These are phyloP conservation scores for Tauraco erythrolophus DNA, from an alignment of 2,113 vertebrate genomes.

Conservation along the genomic window DNA sequence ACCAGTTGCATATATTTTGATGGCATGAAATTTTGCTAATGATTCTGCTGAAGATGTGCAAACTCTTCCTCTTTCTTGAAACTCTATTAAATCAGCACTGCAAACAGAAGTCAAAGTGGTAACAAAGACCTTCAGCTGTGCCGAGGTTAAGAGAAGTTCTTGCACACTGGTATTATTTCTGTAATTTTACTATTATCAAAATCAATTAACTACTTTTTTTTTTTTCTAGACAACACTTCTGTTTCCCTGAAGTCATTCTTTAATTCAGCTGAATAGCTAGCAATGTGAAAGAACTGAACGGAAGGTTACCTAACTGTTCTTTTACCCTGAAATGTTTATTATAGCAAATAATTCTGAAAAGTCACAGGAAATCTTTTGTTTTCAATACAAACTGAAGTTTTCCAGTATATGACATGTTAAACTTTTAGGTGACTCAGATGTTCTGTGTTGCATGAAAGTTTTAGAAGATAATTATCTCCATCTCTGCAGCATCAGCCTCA, in stretches of 20 bases:
- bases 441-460: neutral
- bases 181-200: neutral
- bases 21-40: neutral
- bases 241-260: neutral
- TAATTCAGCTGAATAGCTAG: neutral
- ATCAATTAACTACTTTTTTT: neutral
- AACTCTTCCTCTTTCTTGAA: neutral
- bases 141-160: neutral
- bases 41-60: neutral
- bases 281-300: neutral
- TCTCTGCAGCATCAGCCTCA: neutral
- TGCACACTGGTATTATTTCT: neutral
- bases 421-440: slow-evolving; percentile 6
- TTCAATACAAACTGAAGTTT: neutral
- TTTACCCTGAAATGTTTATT: neutral
- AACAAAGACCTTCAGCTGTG: neutral
- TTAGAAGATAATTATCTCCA: neutral
- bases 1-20: neutral
- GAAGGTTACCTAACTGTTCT: neutral
- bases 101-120: neutral
- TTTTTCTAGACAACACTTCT: neutral
- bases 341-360: neutral
- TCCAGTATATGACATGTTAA: neutral
- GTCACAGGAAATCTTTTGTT: neutral
- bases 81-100: neutral